Base-by-base conservation (phyloP, 2,797 vertebrate genomes). In the Argyrosomus regius region DNA sequence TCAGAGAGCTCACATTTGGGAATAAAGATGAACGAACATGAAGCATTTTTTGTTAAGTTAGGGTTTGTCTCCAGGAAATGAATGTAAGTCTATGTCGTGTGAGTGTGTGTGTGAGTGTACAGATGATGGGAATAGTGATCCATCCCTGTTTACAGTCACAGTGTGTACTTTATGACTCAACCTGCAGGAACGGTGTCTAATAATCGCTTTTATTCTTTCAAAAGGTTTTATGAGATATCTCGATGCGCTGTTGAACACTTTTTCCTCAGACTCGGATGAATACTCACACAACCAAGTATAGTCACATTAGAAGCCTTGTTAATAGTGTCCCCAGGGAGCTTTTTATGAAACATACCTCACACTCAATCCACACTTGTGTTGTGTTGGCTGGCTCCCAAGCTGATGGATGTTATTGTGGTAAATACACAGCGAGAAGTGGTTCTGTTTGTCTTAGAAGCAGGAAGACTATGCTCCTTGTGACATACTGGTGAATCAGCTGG, bases 41-140 rank as follows among this genome's bases (percentile, higher is more conserved):
- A 46, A 62, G 28, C 10, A 7, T 26, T 43, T 43, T 71, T 57
- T 31, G 4, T 35, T 9, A 8, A 35, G 35, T 39, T 39, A 39
- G 8, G 35, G 35, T 39, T 39, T 39, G 35, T 9, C 35, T 39
- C 8, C 35, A 39, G 35, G 35, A 39, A 39, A 39, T 39, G 35
- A 39, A 39, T 39, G 8, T 39, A 39, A 39, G 63, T 71, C 12
- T 39, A 24, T 72, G 77, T 39, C 46, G 17, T 61, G 57, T 62
- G 49, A 62, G 50, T 17, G 59, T 31, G 58, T 62, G 43, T n/a
- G 22, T 43, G 64, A 24, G 66, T 59, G 71, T 18, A 10, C 14
- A 62, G 45, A 56, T 92, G 82, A 87, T 91, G 88, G 90, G 89
- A 92, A 90, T 22, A 61, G 77, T 92, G 80, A 91, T 86, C 64